Percentiles rank a stretch among this genome's conserved stretches.
phyloP scores from a whole-genome alignment of 2,113 vertebrate genomes.

The Hydrochoerus hydrochaeris region DNA sequence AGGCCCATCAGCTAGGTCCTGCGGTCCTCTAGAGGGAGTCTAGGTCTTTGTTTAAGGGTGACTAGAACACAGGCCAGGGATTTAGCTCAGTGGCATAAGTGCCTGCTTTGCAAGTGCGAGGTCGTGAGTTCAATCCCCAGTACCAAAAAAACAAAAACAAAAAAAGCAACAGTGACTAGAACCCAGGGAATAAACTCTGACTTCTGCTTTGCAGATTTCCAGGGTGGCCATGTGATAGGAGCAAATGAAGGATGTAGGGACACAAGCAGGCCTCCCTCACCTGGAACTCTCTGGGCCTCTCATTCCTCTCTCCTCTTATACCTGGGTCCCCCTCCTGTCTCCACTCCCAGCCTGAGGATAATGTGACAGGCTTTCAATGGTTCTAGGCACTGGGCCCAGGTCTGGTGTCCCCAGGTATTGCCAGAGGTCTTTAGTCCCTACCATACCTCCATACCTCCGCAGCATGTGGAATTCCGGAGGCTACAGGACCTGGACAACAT shows the following conservation, averaged over 20 bases:
- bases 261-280: not conserved
- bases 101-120: no score
- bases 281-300: not conserved
- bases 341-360: not conserved
- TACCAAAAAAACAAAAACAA: no score
- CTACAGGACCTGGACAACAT: slow-evolving; percentile 88
- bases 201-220: not conserved
- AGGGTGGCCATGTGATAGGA: not conserved
- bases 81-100: no score
- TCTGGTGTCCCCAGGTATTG: not conserved
- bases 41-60: not conserved
- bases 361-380: not conserved
- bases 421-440: not conserved
- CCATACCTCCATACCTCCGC: not conserved
- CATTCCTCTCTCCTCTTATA: not conserved
- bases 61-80: no score
- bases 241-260: not conserved
- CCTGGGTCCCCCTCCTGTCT: accelerated
- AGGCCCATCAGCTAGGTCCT: not conserved
- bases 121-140: no score
- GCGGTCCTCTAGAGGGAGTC: not conserved
- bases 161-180: no score
- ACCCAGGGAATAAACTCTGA: not conserved
- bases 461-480: slow-evolving; percentile 93
- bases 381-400: not conserved